A percentile compares a stretch with the other conserved stretches of the same genome.
These are phyloP conservation scores for Turnix velox DNA, from an alignment of 2,113 vertebrate species.

Conservation along the genomic window DNA sequence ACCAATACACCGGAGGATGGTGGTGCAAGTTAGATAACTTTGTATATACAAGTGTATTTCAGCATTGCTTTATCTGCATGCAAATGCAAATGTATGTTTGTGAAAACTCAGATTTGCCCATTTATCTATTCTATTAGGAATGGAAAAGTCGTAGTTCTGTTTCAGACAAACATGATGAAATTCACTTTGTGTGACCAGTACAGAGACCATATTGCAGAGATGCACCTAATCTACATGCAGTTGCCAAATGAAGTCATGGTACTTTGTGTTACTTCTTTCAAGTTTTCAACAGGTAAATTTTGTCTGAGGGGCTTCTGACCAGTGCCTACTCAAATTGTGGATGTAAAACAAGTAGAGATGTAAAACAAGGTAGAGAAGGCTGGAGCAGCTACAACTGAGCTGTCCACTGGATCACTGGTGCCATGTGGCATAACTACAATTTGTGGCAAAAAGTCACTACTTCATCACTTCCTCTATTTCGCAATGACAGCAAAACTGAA, in stretches of 20 bases:
- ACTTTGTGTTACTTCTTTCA: background rate
- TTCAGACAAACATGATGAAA: background rate
- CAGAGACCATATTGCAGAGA: background rate
- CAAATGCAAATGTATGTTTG: background rate
- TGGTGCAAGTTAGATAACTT: background rate
- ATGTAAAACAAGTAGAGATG: background rate
- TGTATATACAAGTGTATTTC: background rate
- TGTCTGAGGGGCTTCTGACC: background rate
- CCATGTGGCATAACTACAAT: background rate
- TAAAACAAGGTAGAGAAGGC: background rate
- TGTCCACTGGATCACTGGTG: fast-evolving
- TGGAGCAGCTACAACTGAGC: background rate
- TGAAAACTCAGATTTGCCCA: background rate
- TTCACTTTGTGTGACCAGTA: background rate
- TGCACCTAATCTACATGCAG: background rate
- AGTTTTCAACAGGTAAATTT: background rate
- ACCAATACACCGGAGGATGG: background rate
- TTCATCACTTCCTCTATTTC: background rate
- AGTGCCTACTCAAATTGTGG: background rate
- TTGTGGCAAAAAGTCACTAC: background rate
- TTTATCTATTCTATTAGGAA: background rate
- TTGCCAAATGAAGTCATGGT: background rate
- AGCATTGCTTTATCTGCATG: background rate
- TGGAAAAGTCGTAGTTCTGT: background rate
- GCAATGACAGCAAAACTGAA: background rate